phyloP scores from a whole-genome alignment of 2,888 invertebrate species.

The Andrena bicolor region DNA sequence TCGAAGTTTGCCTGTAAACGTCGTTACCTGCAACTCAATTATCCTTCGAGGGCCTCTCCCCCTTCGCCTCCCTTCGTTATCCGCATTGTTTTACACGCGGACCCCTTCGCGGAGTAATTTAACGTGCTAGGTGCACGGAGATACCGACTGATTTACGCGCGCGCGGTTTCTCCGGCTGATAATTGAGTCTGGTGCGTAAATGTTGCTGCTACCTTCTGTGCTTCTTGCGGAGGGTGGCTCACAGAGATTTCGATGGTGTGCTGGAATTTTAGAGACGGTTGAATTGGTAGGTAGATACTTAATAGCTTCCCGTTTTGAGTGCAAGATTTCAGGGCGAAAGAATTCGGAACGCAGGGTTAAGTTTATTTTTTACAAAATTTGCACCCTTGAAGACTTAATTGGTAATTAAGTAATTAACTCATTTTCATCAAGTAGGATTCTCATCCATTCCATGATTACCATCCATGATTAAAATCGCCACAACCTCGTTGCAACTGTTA shows the following conservation, averaged over 20 bases:
- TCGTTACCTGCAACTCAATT: constrained; percentile 77
- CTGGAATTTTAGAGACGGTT: too few species aligned
- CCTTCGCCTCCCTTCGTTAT: constrained; percentile 14
- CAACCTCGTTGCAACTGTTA: constrained; percentile 29
- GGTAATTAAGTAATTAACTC: too few species aligned
- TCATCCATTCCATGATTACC: neutral
- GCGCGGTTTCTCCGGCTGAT: constrained; percentile 36
- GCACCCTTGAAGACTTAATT: too few species aligned
- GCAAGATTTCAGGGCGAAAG: too few species aligned
- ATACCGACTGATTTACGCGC: constrained; percentile 61
- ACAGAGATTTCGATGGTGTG: too few species aligned
- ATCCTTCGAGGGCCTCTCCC: constrained; percentile 48
- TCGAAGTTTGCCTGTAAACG: constrained; percentile 64
- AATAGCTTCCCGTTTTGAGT: too few species aligned
- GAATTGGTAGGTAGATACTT: too few species aligned
- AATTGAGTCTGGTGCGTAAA: constrained; percentile 42
- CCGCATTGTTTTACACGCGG: constrained; percentile 44
- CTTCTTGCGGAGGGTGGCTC: neutral
- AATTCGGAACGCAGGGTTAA: too few species aligned
- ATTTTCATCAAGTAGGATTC: too few species aligned
- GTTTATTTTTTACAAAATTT: too few species aligned
- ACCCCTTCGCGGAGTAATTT: constrained; percentile 33
- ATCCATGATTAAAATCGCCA: constrained; percentile 16
- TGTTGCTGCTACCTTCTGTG: neutral
- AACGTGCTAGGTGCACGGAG: constrained; percentile 14